phyloP scores from a whole-genome alignment of 2,113 vertebrate genomes.

The Pagrus major region DNA sequence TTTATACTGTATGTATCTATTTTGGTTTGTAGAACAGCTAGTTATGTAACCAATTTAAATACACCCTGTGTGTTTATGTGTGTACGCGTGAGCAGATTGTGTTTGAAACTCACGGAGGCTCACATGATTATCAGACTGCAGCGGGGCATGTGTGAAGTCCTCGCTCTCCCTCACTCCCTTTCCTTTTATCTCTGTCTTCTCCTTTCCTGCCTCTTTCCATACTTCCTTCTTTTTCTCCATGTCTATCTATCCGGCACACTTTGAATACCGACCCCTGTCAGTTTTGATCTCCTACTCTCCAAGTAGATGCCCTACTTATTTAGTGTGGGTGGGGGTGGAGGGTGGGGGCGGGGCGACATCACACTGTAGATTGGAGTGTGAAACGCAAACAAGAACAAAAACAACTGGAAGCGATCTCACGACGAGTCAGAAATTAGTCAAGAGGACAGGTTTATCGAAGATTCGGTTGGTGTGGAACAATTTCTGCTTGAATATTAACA shows the following conservation, averaged over 20 bases:
- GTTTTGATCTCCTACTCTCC: slow-evolving; percentile 51
- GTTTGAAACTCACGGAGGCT: slow-evolving; percentile 18
- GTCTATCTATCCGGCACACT: slow-evolving; percentile 25
- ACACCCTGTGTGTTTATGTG: slow-evolving; percentile 11
- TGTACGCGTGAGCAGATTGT: slow-evolving; percentile 21
- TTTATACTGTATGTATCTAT: slow-evolving; percentile 27
- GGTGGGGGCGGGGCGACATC: background rate
- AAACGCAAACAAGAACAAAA: slow-evolving; percentile 46
- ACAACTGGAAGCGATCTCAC: slow-evolving; percentile 5
- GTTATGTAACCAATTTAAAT: slow-evolving; percentile 52
- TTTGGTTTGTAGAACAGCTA: slow-evolving; percentile 38
- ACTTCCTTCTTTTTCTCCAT: background rate
- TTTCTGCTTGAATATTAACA: background rate
- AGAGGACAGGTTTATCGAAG: slow-evolving; percentile 17
- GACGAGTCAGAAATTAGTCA: slow-evolving; percentile 20
- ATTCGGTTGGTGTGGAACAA: background rate
- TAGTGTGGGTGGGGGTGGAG: background rate
- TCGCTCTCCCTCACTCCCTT: background rate
- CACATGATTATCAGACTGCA: slow-evolving; percentile 37
- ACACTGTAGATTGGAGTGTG: slow-evolving; percentile 25
- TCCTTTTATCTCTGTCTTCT: background rate
- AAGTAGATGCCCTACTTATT: slow-evolving; percentile 58
- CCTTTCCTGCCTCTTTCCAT: background rate
- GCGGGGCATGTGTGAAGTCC: slow-evolving; percentile 12
- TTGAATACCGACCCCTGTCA: slow-evolving; percentile 53